phyloP scores from a whole-genome alignment of 1,140 invertebrate species.

The Asobara japonica region DNA sequence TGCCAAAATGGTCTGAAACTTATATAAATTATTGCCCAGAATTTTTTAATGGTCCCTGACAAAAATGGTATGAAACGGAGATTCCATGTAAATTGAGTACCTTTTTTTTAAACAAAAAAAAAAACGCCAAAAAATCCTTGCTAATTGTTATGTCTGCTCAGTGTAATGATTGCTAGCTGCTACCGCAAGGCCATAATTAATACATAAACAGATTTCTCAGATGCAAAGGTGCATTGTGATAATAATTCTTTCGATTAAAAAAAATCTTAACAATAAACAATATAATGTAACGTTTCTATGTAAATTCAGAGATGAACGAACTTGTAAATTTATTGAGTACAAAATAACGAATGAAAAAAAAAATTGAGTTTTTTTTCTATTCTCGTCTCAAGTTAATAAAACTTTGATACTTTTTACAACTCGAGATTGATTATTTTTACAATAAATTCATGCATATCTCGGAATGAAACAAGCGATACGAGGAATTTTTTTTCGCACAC shows the following conservation, averaged over 20 bases:
- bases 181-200: slow-evolving; percentile 21
- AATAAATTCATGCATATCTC: slow-evolving; percentile 46
- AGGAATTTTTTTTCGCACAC: slow-evolving; percentile 30
- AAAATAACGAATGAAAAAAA: slow-evolving; percentile 2
- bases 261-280: neutral
- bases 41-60: too few relatives aligned
- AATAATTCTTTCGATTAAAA: slow-evolving; percentile 12
- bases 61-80: too few relatives aligned
- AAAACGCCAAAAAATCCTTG: slow-evolving; percentile 6
- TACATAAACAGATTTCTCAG: slow-evolving; percentile 5
- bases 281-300: slow-evolving; percentile 8
- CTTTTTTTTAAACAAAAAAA: too few relatives aligned
- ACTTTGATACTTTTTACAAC: slow-evolving; percentile 2
- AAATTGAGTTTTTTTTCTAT: neutral
- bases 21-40: too few relatives aligned
- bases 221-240: slow-evolving; percentile 6
- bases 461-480: slow-evolving; percentile 38
- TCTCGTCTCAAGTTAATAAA: neutral
- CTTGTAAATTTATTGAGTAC: slow-evolving; percentile 13
- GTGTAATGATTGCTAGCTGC: slow-evolving; percentile 25
- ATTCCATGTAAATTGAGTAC: too few relatives aligned
- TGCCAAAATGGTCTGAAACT: too few relatives aligned
- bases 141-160: slow-evolving; percentile 21
- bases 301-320: neutral
- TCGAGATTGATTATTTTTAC: slow-evolving; percentile 9